These are phyloP conservation scores for Ochlodes sylvanus DNA, from an alignment of 2,888 invertebrate species.

Conservation along the genomic window DNA sequence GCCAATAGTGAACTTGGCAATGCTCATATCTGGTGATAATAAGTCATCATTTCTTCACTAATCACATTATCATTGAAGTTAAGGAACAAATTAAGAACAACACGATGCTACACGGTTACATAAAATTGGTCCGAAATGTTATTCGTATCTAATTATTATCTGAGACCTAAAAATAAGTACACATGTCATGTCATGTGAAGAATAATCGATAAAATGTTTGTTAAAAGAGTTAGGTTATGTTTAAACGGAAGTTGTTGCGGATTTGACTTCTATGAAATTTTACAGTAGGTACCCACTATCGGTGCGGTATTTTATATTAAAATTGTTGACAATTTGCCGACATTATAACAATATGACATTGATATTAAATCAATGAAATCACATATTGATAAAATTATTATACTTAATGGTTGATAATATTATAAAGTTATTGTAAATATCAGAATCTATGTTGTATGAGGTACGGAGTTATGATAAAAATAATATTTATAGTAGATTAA, in stretches of 20 bases:
- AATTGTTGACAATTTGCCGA: too few species aligned
- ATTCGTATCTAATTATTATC: constrained; percentile 57
- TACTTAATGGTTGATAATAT: neutral
- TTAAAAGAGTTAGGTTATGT: neutral
- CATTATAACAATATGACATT: too few species aligned
- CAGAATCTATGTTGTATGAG: neutral
- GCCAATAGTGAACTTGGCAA: constrained; percentile 29
- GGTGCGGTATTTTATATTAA: too few species aligned
- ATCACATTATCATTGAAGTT: constrained; percentile 54
- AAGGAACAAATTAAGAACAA: constrained; percentile 48
- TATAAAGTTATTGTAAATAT: constrained; percentile 8
- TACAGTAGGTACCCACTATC: too few species aligned
- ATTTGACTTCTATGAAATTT: too few species aligned
- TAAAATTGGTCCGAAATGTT: constrained; percentile 81
- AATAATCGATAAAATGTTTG: neutral
- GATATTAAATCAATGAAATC: neutral
- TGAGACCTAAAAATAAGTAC: constrained; percentile 44
- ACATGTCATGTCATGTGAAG: neutral
- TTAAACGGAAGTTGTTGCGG: neutral
- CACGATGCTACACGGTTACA: constrained; percentile 67
- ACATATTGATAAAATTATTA: neutral
- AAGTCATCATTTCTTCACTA: constrained; percentile 20
- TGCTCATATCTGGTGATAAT: constrained; percentile 24
- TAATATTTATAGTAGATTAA: neutral
- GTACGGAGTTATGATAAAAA: neutral